Evolutionary conservation across 2,113 vertebrate genomes (phyloP).

Genomic region (Vicugna pacos): DNA sequence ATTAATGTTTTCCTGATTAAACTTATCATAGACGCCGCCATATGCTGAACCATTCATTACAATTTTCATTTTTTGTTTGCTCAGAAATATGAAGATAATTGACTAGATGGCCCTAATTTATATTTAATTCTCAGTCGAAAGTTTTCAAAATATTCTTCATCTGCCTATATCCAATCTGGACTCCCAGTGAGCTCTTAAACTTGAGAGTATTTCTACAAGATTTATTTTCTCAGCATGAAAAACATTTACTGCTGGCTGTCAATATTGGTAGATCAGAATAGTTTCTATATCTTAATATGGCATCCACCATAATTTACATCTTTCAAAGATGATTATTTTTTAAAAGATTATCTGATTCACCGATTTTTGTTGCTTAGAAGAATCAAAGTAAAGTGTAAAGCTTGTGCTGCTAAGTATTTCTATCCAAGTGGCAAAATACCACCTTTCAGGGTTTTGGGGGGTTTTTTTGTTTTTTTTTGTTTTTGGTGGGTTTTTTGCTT

Average conservation of each 20-base stretch:
- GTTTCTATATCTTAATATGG: not conserved
- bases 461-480: not conserved
- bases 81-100: conserved; percentile 10
- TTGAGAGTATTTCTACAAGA: not conserved
- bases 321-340: not conserved
- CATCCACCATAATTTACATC: not conserved
- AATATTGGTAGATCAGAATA: not conserved
- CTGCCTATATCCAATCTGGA: not conserved
- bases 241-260: not conserved
- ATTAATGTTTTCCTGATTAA: conserved; percentile 14
- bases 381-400: not conserved
- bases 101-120: not conserved
- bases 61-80: not conserved
- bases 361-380: not conserved
- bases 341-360: not conserved
- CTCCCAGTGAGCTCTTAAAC: not conserved
- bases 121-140: conserved; percentile 41
- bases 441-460: not conserved
- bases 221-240: conserved; percentile 37
- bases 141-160: not conserved
- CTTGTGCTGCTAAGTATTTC: not conserved
- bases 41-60: not conserved
- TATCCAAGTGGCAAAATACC: not conserved
- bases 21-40: not conserved
- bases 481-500: no score